These are phyloP conservation scores for Nycticorax nycticorax DNA, from an alignment of 2,113 vertebrate genomes.

Conservation along the genomic window DNA sequence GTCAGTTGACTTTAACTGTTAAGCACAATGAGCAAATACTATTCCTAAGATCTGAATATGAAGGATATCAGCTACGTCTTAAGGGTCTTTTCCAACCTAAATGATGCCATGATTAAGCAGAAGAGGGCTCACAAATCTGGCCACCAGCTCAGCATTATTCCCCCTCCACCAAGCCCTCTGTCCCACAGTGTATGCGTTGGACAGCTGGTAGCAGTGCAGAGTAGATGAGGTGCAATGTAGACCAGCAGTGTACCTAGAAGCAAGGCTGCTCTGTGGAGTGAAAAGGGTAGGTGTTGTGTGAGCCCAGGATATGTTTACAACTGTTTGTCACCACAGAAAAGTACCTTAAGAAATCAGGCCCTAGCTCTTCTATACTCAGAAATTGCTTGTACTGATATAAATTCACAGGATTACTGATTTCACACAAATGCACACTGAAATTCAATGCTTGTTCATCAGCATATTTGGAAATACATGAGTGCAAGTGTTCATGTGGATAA, in stretches of 20 bases:
- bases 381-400: not conserved
- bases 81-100: not conserved
- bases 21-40: not conserved
- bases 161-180: not conserved
- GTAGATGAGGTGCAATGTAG: accelerated
- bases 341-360: not conserved
- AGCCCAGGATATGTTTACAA: not conserved
- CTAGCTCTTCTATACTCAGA: not conserved
- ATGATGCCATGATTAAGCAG: not conserved
- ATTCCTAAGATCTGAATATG: not conserved
- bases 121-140: not conserved
- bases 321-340: not conserved
- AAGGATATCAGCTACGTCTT: not conserved
- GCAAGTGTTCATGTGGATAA: not conserved
- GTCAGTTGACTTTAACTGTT: not conserved
- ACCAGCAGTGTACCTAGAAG: not conserved
- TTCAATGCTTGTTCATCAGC: not conserved
- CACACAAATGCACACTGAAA: not conserved
- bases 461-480: not conserved
- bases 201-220: not conserved
- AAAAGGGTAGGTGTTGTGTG: not conserved
- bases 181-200: too few relatives aligned
- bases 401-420: not conserved
- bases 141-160: not conserved
- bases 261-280: not conserved